Conservation (phyloP, 1,140 invertebrate species). For the Ceratosolen fusciceps region DNA sequence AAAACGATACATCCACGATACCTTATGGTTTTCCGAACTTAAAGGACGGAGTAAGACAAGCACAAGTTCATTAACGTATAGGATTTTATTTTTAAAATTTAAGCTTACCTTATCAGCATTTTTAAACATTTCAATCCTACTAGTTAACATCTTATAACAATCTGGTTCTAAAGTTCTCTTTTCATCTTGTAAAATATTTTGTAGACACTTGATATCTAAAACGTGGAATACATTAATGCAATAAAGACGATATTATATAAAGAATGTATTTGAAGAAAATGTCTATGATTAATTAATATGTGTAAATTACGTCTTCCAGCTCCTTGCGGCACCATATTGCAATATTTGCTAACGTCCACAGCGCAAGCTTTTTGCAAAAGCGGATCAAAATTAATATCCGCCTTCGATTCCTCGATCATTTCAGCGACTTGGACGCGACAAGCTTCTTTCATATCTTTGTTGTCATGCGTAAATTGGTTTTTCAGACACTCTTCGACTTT, state of each 20-base stretch:
- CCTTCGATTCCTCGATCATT: conserved; percentile 83
- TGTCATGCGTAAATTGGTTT: conserved; percentile 77
- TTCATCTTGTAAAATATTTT: conserved; percentile 78
- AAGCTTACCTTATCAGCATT: conserved; percentile 82
- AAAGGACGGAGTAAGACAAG: no score
- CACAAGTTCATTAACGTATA: neutral
- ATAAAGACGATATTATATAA: conserved; percentile 4
- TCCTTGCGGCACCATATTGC: conserved; percentile 85
- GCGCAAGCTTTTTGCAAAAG: conserved; percentile 83
- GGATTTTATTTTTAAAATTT: no score
- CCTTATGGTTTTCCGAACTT: neutral
- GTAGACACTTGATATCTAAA: conserved; percentile 87
- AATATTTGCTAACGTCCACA: conserved; percentile 86
- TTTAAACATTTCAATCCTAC: conserved; percentile 90
- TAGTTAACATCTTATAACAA: conserved; percentile 84
- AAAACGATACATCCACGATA: conserved; percentile 52
- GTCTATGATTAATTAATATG: conserved; percentile 8
- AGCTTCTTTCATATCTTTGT: conserved; percentile 79
- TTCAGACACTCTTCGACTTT: conserved; percentile 92
- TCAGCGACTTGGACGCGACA: conserved; percentile 86
- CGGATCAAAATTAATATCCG: conserved; percentile 89
- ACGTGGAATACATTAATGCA: neutral
- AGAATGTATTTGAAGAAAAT: conserved; percentile 13
- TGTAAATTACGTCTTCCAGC: conserved; percentile 83
- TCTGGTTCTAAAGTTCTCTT: conserved; percentile 80